Evolutionary conservation across 2,113 vertebrate genomes (phyloP).

Genomic region (Leptobrachium leishanense): DNA sequence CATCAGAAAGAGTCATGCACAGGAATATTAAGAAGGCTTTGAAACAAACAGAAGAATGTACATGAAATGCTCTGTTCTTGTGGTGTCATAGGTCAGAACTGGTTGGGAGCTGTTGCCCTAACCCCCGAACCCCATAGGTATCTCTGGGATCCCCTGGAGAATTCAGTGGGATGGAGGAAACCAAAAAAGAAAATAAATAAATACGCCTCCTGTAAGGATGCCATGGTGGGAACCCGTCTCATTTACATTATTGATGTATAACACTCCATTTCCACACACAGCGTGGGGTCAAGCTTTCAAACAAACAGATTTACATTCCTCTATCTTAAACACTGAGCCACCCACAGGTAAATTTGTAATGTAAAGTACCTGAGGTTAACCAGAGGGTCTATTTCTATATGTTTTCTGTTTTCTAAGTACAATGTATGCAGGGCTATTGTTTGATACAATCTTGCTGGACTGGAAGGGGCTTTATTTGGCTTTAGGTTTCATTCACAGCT

Average conservation of each 20-base stretch:
- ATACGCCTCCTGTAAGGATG: slow-evolving; percentile 22
- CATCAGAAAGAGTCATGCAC: background rate
- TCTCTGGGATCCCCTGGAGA: slow-evolving; percentile 13
- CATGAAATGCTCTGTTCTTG: background rate
- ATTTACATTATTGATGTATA: slow-evolving; percentile 22
- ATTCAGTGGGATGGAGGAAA: slow-evolving; percentile 9
- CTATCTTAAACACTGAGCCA: slow-evolving; percentile 10
- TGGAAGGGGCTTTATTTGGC: slow-evolving; percentile 33
- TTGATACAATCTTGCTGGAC: slow-evolving; percentile 40
- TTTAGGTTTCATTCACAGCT: slow-evolving; percentile 38
- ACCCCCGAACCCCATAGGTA: background rate
- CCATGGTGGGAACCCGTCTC: slow-evolving; percentile 27
- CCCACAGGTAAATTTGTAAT: slow-evolving; percentile 44
- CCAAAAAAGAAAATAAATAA: slow-evolving; percentile 36
- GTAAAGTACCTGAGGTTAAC: slow-evolving; percentile 10
- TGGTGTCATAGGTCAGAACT: background rate
- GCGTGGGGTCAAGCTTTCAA: slow-evolving; percentile 33
- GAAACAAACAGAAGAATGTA: background rate
- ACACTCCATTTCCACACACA: slow-evolving; percentile 32
- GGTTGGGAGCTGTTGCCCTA: slow-evolving; percentile 10
- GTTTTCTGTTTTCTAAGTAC: slow-evolving; percentile 2
- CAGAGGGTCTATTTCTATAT: background rate
- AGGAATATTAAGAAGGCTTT: too few species aligned
- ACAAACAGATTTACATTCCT: slow-evolving; percentile 41
- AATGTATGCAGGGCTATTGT: slow-evolving; percentile 46